Conservation (phyloP, 2,888 invertebrate genomes). For the Ptychoptera contaminata region DNA sequence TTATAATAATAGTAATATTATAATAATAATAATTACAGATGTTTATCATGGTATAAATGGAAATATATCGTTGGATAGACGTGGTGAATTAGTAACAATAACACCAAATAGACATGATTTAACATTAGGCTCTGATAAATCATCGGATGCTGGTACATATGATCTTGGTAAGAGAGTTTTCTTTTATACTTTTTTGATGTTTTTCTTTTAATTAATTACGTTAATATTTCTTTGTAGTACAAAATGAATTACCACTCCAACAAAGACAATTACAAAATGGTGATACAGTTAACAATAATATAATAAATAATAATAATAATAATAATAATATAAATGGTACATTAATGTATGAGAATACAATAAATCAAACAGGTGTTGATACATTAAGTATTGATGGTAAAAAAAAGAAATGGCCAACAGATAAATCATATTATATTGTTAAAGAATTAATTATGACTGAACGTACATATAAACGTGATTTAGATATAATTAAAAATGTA, state of each 20-base stretch:
- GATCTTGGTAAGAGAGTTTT: slow-evolving; percentile 12
- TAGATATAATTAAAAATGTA: slow-evolving; percentile 81
- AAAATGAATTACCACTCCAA: too few relatives aligned
- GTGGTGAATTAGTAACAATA: slow-evolving; percentile 20
- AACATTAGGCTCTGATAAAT: slow-evolving; percentile 29
- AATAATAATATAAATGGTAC: slow-evolving; percentile 4
- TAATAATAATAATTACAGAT: slow-evolving; percentile 15
- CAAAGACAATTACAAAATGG: slow-evolving; percentile 10
- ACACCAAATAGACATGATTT: slow-evolving; percentile 26
- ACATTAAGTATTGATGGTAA: slow-evolving; percentile 21
- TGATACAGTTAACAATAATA: slow-evolving; percentile 17
- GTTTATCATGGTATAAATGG: slow-evolving; percentile 30
- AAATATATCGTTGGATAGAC: slow-evolving; percentile 30
- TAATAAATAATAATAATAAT: slow-evolving; percentile 2
- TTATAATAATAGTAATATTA: background rate
- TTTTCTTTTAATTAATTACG: too few relatives aligned
- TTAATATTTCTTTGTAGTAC: too few relatives aligned
- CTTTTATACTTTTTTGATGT: too few relatives aligned
- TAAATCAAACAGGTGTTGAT: slow-evolving; percentile 6
- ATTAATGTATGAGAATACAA: slow-evolving; percentile 5
- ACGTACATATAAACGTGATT: slow-evolving; percentile 83
- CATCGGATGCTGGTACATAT: slow-evolving; percentile 27
- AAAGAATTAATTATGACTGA: slow-evolving; percentile 94
- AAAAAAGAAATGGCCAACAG: slow-evolving; percentile 44
- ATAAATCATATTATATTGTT: slow-evolving; percentile 66